phyloP scores from a whole-genome alignment of 2,113 vertebrate genomes.

The Uria aalge region DNA sequence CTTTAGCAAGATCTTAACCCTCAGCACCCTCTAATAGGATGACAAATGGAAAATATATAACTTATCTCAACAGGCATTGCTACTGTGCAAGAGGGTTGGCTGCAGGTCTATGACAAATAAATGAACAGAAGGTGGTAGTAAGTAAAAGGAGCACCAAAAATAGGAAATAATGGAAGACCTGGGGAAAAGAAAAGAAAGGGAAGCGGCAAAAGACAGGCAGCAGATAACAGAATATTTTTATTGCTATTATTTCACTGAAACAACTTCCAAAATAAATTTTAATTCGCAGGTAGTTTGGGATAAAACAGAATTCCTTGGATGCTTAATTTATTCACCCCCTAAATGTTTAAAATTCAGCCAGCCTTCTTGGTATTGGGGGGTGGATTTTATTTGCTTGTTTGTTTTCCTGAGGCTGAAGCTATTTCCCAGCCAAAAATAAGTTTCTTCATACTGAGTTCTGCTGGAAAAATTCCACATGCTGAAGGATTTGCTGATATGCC shows the following conservation, averaged over 20 bases:
- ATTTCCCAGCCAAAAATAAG: not conserved
- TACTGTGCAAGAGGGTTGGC: not conserved
- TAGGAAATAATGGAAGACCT: not conserved
- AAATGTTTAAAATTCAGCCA: not conserved
- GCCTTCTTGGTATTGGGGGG: not conserved
- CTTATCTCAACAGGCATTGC: not conserved
- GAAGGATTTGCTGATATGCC: not conserved
- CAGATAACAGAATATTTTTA: not conserved
- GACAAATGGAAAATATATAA: not conserved
- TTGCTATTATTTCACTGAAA: not conserved
- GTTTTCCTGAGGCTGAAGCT: not conserved
- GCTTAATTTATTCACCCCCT: not conserved
- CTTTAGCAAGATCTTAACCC: not conserved
- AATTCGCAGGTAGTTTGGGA: not conserved
- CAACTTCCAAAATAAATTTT: not conserved
- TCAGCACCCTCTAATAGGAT: not conserved
- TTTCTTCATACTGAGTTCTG: not conserved
- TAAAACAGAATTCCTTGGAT: not conserved
- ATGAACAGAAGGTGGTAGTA: not conserved
- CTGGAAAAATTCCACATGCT: not conserved
- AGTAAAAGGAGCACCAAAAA: not conserved
- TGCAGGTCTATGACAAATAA: not conserved
- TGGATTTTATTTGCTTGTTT: not conserved
- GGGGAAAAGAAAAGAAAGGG: not conserved
- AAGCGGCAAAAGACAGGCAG: not conserved